Evolutionary conservation across 2,113 vertebrate genomes (phyloP), one percentile per base, ranked within the genome.

Genomic region (Jacana jacana): DNA sequence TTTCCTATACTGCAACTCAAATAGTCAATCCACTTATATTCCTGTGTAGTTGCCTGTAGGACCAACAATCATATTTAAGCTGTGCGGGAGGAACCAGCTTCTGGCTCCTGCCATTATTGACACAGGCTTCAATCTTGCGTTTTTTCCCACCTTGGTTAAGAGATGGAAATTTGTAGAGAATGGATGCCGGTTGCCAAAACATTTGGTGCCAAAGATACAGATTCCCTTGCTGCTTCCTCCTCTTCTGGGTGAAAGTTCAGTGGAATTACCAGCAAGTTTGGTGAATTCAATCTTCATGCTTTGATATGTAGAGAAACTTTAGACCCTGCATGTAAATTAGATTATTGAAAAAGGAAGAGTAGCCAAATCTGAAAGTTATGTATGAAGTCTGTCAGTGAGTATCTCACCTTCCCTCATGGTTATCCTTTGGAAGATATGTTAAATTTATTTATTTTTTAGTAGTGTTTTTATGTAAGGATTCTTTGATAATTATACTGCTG

Each of bases 171-270:
- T 27, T 68, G 6, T 35, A 60, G 52, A 75, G 52, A 76, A n/a
- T 13, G 19, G 6, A 11, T 54, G 8, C 51, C 12, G 12, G 13
- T 46, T 79, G 33, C 37, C 1, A 2, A 83, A 89, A 60, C 5
- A 13, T 35, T 86, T 65, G 17, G 24, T 70, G 44, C 10, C 7
- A 42, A 65, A 37, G 55, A 25, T 71, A 13, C 7, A 61, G 13
- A 6, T 8, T 44, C 10, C 1, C 1, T 33, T 86, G 8, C 46
- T 71, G 30, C 18, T 40, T 82, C 48, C 31, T 18, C 17, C 73
- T 35, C 6, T 4, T 57, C 35, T 2, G 5, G 3, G 1, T 0
- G 1, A 14, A 3, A 6, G 4, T 11, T 48, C n/a, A 17, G 22
- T 51, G 22, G 4, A 39, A 10, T 15, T 15, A 40, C 14, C 17